Conservation (phyloP, 1,140 invertebrate species). For the Zaprionus davidi region DNA sequence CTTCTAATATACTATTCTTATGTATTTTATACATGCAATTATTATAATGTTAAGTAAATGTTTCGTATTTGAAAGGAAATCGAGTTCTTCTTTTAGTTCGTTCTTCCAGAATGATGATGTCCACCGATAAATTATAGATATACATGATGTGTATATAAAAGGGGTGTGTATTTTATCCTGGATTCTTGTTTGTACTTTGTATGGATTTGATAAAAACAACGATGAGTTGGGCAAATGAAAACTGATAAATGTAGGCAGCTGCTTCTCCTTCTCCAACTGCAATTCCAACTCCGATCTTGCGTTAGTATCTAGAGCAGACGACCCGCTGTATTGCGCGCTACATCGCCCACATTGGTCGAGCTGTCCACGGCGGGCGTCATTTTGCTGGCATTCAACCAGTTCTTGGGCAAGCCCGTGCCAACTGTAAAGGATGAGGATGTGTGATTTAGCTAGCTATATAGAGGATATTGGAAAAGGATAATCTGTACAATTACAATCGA, state of each 20-base stretch:
- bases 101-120: background rate
- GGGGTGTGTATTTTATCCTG: background rate
- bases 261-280: background rate
- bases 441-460: conserved; percentile 6
- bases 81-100: background rate
- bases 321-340: conserved; percentile 69
- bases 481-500: conserved; percentile 22
- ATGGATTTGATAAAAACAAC: conserved; percentile 3
- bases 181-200: conserved; percentile 7
- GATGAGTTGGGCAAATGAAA: background rate
- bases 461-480: background rate
- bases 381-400: conserved; percentile 67
- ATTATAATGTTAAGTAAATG: conserved; percentile 72
- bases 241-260: background rate
- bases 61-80: conserved; percentile 64
- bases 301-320: conserved; percentile 50
- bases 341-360: conserved; percentile 56
- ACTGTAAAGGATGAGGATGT: conserved; percentile 62
- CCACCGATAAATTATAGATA: conserved; percentile 7
- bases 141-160: background rate
- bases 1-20: conserved; percentile 81
- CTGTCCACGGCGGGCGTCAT: conserved; percentile 28
- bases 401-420: conserved; percentile 71
- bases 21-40: conserved; percentile 83
- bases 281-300: background rate